Conservation (phyloP, 92 coral and sea anemone species). For the Porites evermanni region DNA sequence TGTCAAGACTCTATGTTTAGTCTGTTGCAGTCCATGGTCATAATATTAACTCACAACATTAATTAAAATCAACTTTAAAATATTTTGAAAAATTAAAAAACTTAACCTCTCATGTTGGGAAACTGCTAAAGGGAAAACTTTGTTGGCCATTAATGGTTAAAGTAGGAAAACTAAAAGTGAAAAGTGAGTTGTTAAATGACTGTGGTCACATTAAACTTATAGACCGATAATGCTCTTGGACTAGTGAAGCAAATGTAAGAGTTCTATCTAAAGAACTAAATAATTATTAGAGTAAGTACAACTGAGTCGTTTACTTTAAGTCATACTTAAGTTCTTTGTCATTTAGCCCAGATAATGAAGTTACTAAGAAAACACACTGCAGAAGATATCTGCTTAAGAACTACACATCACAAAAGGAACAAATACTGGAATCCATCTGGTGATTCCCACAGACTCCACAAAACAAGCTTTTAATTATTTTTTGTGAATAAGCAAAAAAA, state of each 20-base stretch:
- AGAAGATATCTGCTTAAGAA: too few relatives aligned
- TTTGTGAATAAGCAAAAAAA: too few relatives aligned
- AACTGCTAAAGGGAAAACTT: constrained; percentile 21
- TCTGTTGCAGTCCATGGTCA: neutral
- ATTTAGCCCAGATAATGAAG: neutral
- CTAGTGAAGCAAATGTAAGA: constrained; percentile 1
- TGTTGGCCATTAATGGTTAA: neutral
- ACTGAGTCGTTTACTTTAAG: neutral
- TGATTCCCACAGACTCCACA: too few relatives aligned
- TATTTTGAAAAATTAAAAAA: neutral
- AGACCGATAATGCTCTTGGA: neutral
- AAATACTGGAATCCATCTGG: too few relatives aligned
- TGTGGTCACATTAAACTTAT: neutral
- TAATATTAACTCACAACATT: too few relatives aligned
- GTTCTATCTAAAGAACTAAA: neutral
- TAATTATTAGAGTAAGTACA: neutral
- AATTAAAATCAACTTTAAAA: neutral
- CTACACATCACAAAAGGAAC: too few relatives aligned
- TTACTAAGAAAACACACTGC: too few relatives aligned
- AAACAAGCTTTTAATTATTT: too few relatives aligned
- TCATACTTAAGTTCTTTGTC: neutral
- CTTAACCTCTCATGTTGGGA: constrained; percentile 13
- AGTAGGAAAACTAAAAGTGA: neutral
- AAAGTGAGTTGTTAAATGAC: neutral
- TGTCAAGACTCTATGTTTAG: too few relatives aligned